Percentiles rank a stretch among this genome's conserved stretches.
Conservation (phyloP, 2,888 invertebrate genomes). For the Trichopria drosophilae region DNA sequence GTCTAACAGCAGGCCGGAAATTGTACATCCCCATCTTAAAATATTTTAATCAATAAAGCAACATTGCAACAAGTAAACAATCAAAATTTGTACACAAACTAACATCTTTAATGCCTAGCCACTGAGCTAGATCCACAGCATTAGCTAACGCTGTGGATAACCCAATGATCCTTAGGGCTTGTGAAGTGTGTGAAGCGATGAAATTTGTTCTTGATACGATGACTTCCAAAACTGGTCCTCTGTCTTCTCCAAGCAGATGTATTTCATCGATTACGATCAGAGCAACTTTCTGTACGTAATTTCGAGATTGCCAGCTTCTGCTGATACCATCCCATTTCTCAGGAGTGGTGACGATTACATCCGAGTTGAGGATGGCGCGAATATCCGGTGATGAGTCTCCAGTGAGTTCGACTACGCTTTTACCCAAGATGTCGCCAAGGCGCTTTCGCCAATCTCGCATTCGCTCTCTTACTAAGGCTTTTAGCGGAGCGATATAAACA, state of each 20-base stretch:
- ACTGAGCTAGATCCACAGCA: slow-evolving; percentile 93
- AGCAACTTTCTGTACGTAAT: slow-evolving; percentile 88
- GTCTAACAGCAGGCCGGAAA: slow-evolving; percentile 96
- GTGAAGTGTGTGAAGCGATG: slow-evolving; percentile 86
- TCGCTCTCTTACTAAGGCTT: slow-evolving; percentile 94
- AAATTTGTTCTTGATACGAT: slow-evolving; percentile 97
- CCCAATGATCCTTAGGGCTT: slow-evolving; percentile 85
- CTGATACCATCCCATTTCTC: slow-evolving; percentile 99
- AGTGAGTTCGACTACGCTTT: slow-evolving; percentile 92
- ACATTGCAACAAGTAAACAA: slow-evolving; percentile 1
- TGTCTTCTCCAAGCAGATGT: slow-evolving; percentile 89
- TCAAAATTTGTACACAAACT: slow-evolving; percentile 19
- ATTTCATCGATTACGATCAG: slow-evolving; percentile 98
- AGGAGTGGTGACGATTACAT: slow-evolving; percentile 97
- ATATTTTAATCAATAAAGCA: slow-evolving; percentile 8
- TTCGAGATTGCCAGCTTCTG: slow-evolving; percentile 95
- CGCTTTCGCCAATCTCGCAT: slow-evolving; percentile 92
- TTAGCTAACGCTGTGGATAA: slow-evolving; percentile 97
- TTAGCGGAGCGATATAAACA: slow-evolving; percentile 97
- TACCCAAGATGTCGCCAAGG: slow-evolving; percentile 72
- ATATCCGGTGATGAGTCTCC: slow-evolving; percentile 90
- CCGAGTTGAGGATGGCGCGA: slow-evolving; percentile 77
- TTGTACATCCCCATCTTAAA: slow-evolving; percentile 84
- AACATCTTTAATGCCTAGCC: slow-evolving; percentile 80
- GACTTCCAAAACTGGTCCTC: slow-evolving; percentile 91